Conservation (phyloP, 2,888 invertebrate genomes). For the Ormyrus nitidulus region DNA sequence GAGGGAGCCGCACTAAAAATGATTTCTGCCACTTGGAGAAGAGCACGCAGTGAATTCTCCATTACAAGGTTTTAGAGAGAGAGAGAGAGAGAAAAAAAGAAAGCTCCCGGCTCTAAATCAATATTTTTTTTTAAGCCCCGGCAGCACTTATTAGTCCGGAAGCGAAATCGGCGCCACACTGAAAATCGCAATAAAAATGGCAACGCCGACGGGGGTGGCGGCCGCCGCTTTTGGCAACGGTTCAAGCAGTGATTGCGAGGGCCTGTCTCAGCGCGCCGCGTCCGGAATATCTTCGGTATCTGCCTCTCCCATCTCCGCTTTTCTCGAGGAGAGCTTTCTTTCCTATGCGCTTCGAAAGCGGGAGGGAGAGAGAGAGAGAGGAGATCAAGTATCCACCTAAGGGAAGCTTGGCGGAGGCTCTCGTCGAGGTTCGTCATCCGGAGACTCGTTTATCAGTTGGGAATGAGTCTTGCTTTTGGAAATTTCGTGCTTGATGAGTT, state of each 20-base stretch:
- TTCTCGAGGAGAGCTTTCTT: neutral
- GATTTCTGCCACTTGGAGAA: constrained; percentile 16
- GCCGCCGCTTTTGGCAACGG: constrained; percentile 67
- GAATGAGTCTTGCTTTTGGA: no score
- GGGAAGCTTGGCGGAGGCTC: neutral
- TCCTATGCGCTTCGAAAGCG: neutral
- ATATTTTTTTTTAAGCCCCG: constrained; percentile 3
- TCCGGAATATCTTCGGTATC: constrained; percentile 67
- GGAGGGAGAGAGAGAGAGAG: neutral
- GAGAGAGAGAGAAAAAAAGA: neutral
- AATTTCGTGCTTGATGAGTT: no score
- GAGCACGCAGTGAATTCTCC: neutral
- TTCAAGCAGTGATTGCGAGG: constrained; percentile 73
- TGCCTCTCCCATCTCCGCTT: constrained; percentile 57
- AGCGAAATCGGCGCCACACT: neutral
- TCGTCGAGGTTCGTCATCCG: no score
- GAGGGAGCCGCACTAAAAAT: constrained; percentile 18
- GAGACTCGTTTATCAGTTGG: no score
- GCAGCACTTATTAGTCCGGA: constrained; percentile 42
- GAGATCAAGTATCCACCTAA: constrained; percentile 28
- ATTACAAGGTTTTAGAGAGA: constrained; percentile 6
- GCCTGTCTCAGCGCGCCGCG: constrained; percentile 71
- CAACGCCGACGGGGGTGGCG: constrained; percentile 46
- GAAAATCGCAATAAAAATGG: constrained; percentile 48
- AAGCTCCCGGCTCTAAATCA: neutral